Conservation (phyloP, 2,113 vertebrate genomes). For the Larimichthys polyactis region DNA sequence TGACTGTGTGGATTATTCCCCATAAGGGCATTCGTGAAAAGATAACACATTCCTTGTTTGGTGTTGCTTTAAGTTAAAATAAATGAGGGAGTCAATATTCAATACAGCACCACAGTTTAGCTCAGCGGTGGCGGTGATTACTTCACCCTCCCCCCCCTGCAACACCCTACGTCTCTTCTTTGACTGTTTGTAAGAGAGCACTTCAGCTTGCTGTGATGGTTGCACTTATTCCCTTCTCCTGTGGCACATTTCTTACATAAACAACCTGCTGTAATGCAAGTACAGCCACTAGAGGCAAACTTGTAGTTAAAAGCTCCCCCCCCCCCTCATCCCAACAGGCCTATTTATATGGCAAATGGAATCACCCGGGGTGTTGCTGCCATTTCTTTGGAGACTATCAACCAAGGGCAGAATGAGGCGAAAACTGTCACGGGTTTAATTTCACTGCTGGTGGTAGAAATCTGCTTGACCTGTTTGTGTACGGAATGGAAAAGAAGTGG, state of each 20-base stretch:
- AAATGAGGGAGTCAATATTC: constrained; percentile 65
- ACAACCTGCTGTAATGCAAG: constrained; percentile 44
- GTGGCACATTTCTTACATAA: constrained; percentile 42
- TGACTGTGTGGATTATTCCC: constrained; percentile 34
- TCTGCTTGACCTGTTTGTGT: constrained; percentile 50
- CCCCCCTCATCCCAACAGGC: neutral
- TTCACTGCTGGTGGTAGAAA: constrained; percentile 17
- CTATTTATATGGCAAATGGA: constrained; percentile 41
- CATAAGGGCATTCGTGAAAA: constrained; percentile 37
- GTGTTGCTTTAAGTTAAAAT: constrained; percentile 68
- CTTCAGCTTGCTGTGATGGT: constrained; percentile 59
- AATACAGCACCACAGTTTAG: constrained; percentile 49
- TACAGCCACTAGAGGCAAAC: constrained; percentile 40
- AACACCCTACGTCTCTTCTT: constrained; percentile 32
- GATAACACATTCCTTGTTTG: constrained; percentile 49
- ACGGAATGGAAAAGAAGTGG: constrained; percentile 38
- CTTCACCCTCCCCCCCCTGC: constrained; percentile 49
- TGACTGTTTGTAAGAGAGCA: constrained; percentile 47
- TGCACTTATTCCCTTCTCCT: constrained; percentile 35
- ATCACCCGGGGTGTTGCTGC: constrained; percentile 10
- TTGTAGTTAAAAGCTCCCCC: constrained; percentile 9
- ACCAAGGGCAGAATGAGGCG: constrained; percentile 16
- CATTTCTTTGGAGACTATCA: constrained; percentile 40
- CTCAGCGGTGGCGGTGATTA: constrained; percentile 61
- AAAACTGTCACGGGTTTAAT: constrained; percentile 42